Evolutionary conservation across 2,888 invertebrate species (phyloP).

Genomic region (Synergus japonicus): DNA sequence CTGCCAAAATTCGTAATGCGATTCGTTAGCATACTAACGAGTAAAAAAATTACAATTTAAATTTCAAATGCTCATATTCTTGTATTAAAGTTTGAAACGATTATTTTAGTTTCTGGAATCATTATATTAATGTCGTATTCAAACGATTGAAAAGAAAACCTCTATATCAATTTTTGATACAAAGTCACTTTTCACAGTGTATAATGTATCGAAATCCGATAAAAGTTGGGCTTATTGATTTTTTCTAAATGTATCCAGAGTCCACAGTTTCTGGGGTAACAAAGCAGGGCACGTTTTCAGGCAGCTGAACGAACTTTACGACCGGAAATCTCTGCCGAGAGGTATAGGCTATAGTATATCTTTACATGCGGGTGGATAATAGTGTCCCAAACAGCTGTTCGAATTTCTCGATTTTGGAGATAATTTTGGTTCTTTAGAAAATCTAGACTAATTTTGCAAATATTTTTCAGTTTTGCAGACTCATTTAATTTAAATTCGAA

Average conservation of each 20-base stretch:
- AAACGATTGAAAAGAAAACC: too few species aligned
- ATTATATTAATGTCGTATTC: too few species aligned
- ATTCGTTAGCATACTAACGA: neutral
- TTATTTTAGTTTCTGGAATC: too few species aligned
- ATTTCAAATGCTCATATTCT: too few species aligned
- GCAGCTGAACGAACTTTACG: neutral
- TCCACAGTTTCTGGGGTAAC: neutral
- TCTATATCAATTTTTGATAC: too few species aligned
- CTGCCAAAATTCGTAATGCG: constrained; percentile 18
- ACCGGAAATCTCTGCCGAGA: constrained; percentile 25
- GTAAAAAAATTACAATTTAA: neutral
- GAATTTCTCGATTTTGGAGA: neutral
- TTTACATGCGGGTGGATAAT: constrained; percentile 24
- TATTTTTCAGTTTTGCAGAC: too few species aligned
- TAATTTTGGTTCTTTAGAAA: neutral
- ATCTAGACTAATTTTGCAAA: neutral
- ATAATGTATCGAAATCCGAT: neutral
- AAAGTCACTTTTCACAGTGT: too few species aligned
- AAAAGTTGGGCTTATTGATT: neutral
- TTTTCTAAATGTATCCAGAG: neutral
- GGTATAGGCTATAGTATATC: neutral
- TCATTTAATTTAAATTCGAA: too few species aligned
- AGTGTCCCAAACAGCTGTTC: constrained; percentile 28
- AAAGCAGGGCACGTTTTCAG: neutral
- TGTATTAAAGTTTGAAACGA: too few species aligned